Evolutionary conservation across 2,888 invertebrate species (phyloP).

Genomic region (Lepidonotus clava): DNA sequence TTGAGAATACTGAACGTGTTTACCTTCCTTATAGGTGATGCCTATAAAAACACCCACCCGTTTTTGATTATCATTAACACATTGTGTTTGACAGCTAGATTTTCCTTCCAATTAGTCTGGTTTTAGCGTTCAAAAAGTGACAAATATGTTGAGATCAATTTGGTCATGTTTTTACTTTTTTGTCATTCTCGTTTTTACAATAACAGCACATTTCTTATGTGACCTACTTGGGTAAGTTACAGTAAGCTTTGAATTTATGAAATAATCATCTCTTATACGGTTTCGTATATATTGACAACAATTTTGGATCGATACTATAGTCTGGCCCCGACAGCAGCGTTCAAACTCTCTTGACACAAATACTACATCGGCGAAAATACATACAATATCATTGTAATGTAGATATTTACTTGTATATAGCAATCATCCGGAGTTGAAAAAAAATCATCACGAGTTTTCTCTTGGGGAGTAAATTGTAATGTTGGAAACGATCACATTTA

Average conservation of each 20-base stretch:
- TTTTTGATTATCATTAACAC: too few relatives aligned
- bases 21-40: too few relatives aligned
- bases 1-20: too few relatives aligned
- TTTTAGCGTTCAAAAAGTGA: too few relatives aligned
- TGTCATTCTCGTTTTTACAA: too few relatives aligned
- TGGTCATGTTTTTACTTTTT: too few relatives aligned
- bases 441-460: neutral
- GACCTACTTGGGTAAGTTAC: too few relatives aligned
- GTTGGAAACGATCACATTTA: constrained; percentile 11
- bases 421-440: constrained; percentile 35
- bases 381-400: neutral
- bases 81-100: too few relatives aligned
- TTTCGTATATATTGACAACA: neutral
- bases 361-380: neutral
- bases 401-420: constrained; percentile 14
- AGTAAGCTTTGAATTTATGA: neutral
- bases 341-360: neutral
- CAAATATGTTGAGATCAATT: too few relatives aligned
- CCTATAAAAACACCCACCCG: too few relatives aligned
- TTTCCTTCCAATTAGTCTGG: too few relatives aligned
- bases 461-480: neutral
- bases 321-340: neutral
- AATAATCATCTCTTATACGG: neutral
- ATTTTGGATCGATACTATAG: neutral
- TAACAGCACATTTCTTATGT: too few relatives aligned